These are phyloP conservation scores for Bovichtus variegatus DNA, from an alignment of 2,797 vertebrate species.

Conservation along the genomic window DNA sequence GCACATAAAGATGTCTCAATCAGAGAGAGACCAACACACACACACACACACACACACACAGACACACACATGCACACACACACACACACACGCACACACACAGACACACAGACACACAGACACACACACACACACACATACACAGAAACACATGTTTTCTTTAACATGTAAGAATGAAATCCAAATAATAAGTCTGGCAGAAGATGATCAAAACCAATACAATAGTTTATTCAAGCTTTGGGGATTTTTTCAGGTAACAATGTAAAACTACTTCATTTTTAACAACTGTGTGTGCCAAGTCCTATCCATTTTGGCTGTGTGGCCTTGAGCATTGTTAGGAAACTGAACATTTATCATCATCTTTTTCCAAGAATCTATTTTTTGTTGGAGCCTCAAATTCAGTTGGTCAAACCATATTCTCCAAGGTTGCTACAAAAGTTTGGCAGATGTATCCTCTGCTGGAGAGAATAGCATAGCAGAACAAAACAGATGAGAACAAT, in stretches of 20 bases:
- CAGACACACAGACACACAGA: too few species aligned
- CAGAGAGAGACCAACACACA: constrained; percentile 46
- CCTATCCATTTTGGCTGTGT: constrained; percentile 20
- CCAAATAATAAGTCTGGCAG: constrained; percentile 16
- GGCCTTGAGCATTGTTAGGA: constrained; percentile 53
- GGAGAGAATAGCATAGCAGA: constrained; percentile 52
- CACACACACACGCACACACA: too few species aligned
- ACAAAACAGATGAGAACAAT: constrained; percentile 72
- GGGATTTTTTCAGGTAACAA: constrained; percentile 42
- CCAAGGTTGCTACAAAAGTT: constrained; percentile 60
- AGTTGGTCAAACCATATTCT: constrained; percentile 47
- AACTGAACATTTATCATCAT: constrained; percentile 40
- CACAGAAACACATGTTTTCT: background rate
- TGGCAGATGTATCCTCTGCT: constrained; percentile 58
- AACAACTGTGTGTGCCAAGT: constrained; percentile 9
- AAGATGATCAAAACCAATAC: constrained; percentile 27
- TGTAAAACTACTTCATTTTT: constrained; percentile 13
- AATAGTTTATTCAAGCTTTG: constrained; percentile 32
- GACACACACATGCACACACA: too few species aligned
- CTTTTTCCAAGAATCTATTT: constrained; percentile 56
- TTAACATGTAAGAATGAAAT: constrained; percentile 11
- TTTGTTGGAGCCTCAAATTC: constrained; percentile 61
- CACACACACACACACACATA: constrained; percentile 21
- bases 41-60: background rate
- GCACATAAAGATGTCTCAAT: constrained; percentile 72